A percentile compares a stretch with the other conserved stretches of the same genome.
phyloP scores from a whole-genome alignment of 1,140 invertebrate genomes.

The Steinernema khuongi region DNA sequence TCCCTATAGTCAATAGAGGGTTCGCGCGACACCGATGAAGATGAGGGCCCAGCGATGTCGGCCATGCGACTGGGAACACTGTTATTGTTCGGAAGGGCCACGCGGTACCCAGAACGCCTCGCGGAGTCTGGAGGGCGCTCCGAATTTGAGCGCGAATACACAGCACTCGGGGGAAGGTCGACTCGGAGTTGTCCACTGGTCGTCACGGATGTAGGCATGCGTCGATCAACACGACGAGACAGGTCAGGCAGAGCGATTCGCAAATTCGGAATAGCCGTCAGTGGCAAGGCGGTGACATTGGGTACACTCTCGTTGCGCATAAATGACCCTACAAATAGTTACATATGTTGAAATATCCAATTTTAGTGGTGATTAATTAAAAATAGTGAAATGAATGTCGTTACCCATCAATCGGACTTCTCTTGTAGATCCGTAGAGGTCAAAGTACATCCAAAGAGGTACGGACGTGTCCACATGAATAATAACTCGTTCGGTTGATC shows the following conservation, averaged over 20 bases:
- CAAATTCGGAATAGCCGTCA: background rate
- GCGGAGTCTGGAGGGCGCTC: slow-evolving; percentile 27
- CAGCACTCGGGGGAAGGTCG: background rate
- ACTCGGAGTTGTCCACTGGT: slow-evolving; percentile 41
- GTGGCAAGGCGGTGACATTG: background rate
- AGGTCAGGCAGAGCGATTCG: background rate
- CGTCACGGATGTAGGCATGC: slow-evolving; percentile 27
- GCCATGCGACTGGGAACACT: background rate
- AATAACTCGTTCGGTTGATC: slow-evolving; percentile 71
- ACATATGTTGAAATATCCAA: too few relatives aligned
- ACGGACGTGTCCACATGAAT: slow-evolving; percentile 88
- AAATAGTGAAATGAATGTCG: too few relatives aligned
- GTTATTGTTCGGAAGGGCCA: background rate
- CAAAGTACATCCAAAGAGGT: slow-evolving; percentile 84
- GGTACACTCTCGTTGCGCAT: background rate
- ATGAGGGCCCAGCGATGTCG: background rate
- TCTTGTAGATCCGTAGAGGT: slow-evolving; percentile 85
- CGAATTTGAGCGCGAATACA: background rate
- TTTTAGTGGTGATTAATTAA: too few relatives aligned
- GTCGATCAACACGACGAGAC: background rate
- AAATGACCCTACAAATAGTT: background rate
- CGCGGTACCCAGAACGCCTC: background rate
- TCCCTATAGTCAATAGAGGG: too few relatives aligned
- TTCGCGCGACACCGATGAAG: background rate
- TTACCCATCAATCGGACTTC: slow-evolving; percentile 70